A percentile compares a stretch with the other conserved stretches of the same genome.
These are phyloP conservation scores for Myrmecobius fasciatus DNA, from an alignment of 2,113 vertebrate genomes.

Conservation along the genomic window DNA sequence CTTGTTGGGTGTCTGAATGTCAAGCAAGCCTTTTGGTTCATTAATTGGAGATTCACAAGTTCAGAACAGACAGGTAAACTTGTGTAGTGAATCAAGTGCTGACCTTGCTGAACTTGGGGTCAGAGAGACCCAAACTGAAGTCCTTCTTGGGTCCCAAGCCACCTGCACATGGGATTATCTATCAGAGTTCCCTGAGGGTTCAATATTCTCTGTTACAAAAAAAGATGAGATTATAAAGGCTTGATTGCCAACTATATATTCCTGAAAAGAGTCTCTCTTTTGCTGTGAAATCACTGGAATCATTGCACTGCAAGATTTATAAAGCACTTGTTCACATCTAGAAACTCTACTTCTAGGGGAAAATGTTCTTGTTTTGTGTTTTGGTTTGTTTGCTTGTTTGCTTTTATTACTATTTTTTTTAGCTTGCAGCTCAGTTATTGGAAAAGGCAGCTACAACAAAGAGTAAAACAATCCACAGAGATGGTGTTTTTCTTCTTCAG, in stretches of 20 bases:
- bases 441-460: neutral
- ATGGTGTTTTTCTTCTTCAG: neutral
- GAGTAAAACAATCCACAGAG: neutral
- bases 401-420: neutral
- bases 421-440: neutral
- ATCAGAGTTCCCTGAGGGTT: neutral
- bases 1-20: neutral
- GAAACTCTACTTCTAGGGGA: neutral
- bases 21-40: neutral
- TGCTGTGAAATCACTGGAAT: neutral
- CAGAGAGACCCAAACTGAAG: neutral
- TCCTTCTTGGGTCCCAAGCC: neutral
- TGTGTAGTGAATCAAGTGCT: neutral
- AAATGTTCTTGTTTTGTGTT: neutral
- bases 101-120: neutral
- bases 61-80: neutral
- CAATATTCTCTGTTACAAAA: neutral
- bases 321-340: neutral
- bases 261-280: neutral
- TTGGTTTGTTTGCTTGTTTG: neutral
- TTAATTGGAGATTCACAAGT: neutral
- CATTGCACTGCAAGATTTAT: neutral
- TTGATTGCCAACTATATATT: neutral
- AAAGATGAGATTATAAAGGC: neutral
- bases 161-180: neutral